These are phyloP conservation scores for Picus viridis DNA, from an alignment of 2,797 vertebrate species.

Conservation along the genomic window DNA sequence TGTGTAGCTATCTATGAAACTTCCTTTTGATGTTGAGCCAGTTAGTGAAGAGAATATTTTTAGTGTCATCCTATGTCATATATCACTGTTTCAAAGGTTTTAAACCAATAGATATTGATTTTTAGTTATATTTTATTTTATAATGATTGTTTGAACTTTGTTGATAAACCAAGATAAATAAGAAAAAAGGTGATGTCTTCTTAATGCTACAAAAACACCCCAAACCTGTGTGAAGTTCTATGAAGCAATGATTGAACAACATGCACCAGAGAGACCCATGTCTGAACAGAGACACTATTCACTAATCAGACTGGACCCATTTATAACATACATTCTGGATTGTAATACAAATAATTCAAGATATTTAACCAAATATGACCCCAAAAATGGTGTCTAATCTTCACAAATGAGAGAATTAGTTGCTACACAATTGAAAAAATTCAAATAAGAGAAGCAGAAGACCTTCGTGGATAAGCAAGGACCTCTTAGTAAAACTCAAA, in stretches of 20 bases:
- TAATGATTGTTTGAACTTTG: neutral
- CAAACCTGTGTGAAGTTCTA: neutral
- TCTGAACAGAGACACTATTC: neutral
- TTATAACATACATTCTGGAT: neutral
- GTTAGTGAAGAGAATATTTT: neutral
- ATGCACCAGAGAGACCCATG: neutral
- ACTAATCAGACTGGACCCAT: neutral
- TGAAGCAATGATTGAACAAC: neutral
- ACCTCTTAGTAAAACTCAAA: no score
- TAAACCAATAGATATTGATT: neutral
- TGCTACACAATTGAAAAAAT: neutral
- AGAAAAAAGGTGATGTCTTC: no score
- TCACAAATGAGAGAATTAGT: neutral
- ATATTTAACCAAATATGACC: neutral
- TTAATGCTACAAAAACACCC: neutral
- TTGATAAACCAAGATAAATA: neutral
- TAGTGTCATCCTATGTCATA: neutral
- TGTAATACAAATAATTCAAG: neutral
- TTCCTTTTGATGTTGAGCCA: neutral
- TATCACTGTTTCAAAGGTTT: neutral
- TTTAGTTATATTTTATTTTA: neutral
- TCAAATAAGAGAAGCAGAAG: no score
- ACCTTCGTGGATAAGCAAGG: no score
- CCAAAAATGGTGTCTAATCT: neutral
- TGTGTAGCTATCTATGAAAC: neutral